A percentile compares a stretch with the other conserved stretches of the same genome.
Evolutionary conservation across 2,113 vertebrate species (phyloP).

Genomic region (Aix galericulata): DNA sequence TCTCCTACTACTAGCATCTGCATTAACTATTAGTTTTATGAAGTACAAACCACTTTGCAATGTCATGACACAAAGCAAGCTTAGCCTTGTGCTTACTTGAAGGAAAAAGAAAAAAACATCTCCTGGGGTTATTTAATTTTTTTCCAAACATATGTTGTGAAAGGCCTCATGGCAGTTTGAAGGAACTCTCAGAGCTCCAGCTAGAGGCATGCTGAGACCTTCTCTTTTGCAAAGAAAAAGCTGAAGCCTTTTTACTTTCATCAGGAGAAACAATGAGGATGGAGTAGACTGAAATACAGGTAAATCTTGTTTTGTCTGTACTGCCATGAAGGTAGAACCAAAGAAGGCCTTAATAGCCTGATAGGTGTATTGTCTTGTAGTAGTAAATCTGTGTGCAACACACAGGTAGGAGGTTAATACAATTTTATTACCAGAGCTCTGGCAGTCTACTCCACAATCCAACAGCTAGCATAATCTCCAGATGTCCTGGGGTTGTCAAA

Average conservation of each 20-base stretch:
- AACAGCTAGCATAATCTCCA: neutral
- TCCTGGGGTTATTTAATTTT: slow-evolving; percentile 48
- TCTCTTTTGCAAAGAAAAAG: slow-evolving; percentile 6
- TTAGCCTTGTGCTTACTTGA: slow-evolving; percentile 13
- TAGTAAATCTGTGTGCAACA: neutral
- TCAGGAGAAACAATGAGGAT: neutral
- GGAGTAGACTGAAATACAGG: neutral
- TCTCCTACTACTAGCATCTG: slow-evolving; percentile 8
- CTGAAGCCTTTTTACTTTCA: slow-evolving; percentile 17
- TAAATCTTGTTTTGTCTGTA: neutral
- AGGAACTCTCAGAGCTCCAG: slow-evolving; percentile 34
- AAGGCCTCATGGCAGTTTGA: neutral
- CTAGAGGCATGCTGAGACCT: slow-evolving; percentile 41
- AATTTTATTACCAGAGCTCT: neutral
- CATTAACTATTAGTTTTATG: slow-evolving; percentile 49
- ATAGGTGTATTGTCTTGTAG: neutral
- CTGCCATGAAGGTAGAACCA: neutral
- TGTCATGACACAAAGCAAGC: slow-evolving; percentile 41
- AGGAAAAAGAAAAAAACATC: slow-evolving; percentile 20
- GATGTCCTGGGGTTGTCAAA: neutral
- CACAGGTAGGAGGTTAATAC: neutral
- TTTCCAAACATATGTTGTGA: slow-evolving; percentile 38
- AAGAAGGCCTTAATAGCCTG: neutral
- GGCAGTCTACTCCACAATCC: neutral
- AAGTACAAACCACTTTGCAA: slow-evolving; percentile 39